A percentile compares a stretch with the other conserved stretches of the same genome.
Evolutionary conservation across 2,113 vertebrate genomes (phyloP).

Genomic region (Romanogobio albipinnatus): DNA sequence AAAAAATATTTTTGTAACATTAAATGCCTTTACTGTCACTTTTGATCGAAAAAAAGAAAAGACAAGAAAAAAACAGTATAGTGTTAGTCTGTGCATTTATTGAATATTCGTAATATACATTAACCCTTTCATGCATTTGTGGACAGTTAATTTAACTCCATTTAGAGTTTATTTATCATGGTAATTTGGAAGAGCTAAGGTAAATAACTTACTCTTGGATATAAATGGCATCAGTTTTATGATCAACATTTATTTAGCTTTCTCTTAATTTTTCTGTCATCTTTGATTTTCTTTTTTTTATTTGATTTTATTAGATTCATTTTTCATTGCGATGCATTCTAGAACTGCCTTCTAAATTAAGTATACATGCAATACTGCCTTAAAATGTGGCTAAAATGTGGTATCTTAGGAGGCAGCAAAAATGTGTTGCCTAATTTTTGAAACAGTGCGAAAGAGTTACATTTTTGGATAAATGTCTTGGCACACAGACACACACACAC

Average conservation of each 20-base stretch:
- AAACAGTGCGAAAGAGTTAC: neutral
- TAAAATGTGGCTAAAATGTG: no score
- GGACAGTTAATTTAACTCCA: no score
- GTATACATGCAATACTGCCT: neutral
- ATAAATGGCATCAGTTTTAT: neutral
- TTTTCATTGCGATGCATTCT: no score
- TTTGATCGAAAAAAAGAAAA: neutral
- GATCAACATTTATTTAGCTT: neutral
- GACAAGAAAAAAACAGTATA: no score
- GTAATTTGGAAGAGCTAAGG: neutral
- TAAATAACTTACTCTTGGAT: neutral
- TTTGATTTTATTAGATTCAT: no score
- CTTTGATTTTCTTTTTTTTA: no score
- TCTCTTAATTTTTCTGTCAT: neutral
- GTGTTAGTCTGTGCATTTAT: neutral
- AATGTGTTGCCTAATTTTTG: neutral
- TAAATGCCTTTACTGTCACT: neutral
- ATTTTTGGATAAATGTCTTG: neutral
- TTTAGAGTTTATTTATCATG: no score
- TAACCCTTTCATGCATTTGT: neutral
- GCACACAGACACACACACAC: neutral
- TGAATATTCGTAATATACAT: neutral
- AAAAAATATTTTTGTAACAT: no score
- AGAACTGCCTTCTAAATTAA: no score
- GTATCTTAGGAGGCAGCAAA: neutral